These are phyloP conservation scores for Argopecten irradians DNA, from an alignment of 1,140 invertebrate species.

Conservation along the genomic window DNA sequence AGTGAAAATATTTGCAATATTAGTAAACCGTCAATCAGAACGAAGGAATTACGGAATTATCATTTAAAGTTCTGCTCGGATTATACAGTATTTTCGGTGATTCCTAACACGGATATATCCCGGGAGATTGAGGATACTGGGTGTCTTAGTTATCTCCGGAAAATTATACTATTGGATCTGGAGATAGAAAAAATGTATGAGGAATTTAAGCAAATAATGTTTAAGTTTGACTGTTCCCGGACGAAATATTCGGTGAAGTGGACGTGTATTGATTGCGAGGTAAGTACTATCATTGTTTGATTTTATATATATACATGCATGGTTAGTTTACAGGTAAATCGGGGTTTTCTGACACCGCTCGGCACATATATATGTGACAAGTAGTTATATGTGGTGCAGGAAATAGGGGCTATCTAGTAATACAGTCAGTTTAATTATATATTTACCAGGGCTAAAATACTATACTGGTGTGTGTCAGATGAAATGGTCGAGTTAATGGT, in stretches of 20 bases:
- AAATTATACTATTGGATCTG: constrained; percentile 24
- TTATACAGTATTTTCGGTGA: constrained; percentile 22
- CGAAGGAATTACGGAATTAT: background rate
- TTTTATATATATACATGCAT: background rate
- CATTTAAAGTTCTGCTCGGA: constrained; percentile 36
- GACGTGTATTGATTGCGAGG: constrained; percentile 31
- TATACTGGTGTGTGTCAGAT: too few relatives aligned
- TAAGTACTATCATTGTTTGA: constrained; percentile 21
- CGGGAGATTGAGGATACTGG: background rate
- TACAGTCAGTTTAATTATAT: too few relatives aligned
- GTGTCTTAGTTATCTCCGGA: constrained; percentile 25
- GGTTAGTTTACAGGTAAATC: constrained; percentile 19
- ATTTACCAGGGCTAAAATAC: too few relatives aligned
- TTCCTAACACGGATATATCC: constrained; percentile 26
- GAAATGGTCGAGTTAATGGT: too few relatives aligned
- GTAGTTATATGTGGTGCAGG: too few relatives aligned
- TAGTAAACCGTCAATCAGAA: background rate
- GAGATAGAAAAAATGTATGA: background rate
- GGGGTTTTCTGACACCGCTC: too few relatives aligned
- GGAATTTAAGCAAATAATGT: constrained; percentile 24
- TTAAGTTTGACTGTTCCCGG: constrained; percentile 33
- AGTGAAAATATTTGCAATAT: constrained; percentile 31
- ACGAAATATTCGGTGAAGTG: constrained; percentile 38
- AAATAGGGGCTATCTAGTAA: too few relatives aligned
- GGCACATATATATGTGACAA: too few relatives aligned